Evolutionary conservation across 2,797 vertebrate genomes (phyloP), one percentile per base, ranked within the genome.

Genomic region (Novumbra hubbsi): DNA sequence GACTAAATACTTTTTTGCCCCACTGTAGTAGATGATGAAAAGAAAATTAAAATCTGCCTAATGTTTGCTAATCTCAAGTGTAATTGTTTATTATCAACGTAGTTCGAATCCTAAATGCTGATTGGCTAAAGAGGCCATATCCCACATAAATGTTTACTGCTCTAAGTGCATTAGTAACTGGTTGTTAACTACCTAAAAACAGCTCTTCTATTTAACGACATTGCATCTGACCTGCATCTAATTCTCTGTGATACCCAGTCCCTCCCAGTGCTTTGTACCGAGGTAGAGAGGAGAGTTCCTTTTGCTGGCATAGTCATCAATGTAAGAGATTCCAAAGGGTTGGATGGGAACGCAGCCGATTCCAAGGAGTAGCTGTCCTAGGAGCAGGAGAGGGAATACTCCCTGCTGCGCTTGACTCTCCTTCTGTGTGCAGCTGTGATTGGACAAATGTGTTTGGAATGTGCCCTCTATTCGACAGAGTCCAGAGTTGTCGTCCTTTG

Each of bases 241-340:
- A 24, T 55, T 32, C 1, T 2, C 16, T 1, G 32, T 45, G 12
- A 16, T 50, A 17, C 45, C 5, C 68, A 21, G 11, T 28, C 0
- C 81, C n/a, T 32, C 68, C 69, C 2, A 32, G 21, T n/a, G 3
- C 12, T 45, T 45, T 91, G 85, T 71, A 98, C 98, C 98, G 0
- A 99, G 87, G 78, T 98, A 99, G 2, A 98, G 91, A 0, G 97
- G 98, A 0, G 96, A 97, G 88, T 98, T 98, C 84, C 88, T 95
- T 72, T 86, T 90, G 34, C 94, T 95, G 80, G 97, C 94, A 0
- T 92, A 95, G 87, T 99, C 98, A 0, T 99, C 98, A 0, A 99
- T 97, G 88, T 97, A 99, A 69, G 97, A 98, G 90, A 99, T 98
- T 0, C 98, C 98, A 0, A 98, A 98, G 4, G 98, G 98, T 73